Evolutionary conservation across 2,888 invertebrate genomes (phyloP).

Genomic region (Torymus texanus): DNA sequence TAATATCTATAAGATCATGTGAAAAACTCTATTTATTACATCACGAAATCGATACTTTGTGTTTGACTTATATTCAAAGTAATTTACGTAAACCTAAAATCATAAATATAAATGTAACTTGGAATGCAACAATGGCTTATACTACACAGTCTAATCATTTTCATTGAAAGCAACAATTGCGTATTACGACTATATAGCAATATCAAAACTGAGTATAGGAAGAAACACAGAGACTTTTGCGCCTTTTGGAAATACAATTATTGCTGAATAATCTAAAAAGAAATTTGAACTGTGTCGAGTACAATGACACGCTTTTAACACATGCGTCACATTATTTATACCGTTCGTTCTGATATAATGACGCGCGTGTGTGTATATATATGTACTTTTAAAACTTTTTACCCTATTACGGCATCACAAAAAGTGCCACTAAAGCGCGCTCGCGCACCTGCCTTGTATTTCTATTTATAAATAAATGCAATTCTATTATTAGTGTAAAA

Average conservation of each 20-base stretch:
- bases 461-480: constrained; percentile 9
- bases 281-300: constrained; percentile 29
- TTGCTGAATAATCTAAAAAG: constrained; percentile 18
- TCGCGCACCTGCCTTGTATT: neutral
- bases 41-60: too few species aligned
- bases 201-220: neutral
- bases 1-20: too few species aligned
- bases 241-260: neutral
- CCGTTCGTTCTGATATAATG: constrained; percentile 51
- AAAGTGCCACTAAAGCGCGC: neutral
- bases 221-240: neutral
- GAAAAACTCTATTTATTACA: too few species aligned
- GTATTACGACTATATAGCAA: too few species aligned
- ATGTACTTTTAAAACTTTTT: constrained; percentile 13
- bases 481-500: constrained; percentile 15
- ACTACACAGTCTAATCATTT: too few species aligned
- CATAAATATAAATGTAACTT: too few species aligned
- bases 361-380: neutral
- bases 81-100: too few species aligned
- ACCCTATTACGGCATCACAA: neutral
- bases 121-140: too few species aligned
- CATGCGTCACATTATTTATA: constrained; percentile 44
- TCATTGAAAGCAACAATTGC: too few species aligned
- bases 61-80: too few species aligned
- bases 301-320: constrained; percentile 45